Base-by-base conservation (phyloP, 2,888 invertebrate species). In the Neuroscelio doddi region DNA sequence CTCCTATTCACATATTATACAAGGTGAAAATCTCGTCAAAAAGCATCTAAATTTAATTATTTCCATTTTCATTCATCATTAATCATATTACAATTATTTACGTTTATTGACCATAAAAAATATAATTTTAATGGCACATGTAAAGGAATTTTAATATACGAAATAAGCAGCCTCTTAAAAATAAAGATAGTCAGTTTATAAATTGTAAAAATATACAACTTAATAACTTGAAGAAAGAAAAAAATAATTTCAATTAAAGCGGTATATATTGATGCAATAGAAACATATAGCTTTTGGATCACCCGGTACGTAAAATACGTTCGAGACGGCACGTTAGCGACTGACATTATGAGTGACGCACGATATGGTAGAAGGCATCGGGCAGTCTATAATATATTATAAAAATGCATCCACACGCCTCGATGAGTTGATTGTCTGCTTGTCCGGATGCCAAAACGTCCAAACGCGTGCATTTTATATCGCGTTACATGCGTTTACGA, bases 361-460 rank as follows among this genome's bases (percentile, higher is more conserved):
- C 76, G 80, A 80, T 77, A 78, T 76, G 78, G 76, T 79, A 79
- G 77, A 79, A 80, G 80, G 81, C 78, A 81, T 80, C 76, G 80
- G 80, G 75, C 82, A 81, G 83, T 83, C 82, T 83, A 84, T 84
- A 84, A 84, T 82, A 82, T 82, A 83, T 83, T 82, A 83, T 81
- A 84, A 84, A 84, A 84, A 84, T 84, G 83, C 83, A 83, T 81
- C 83, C 79, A 73, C 83, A 83, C 82, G 83, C 80, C 84, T 84
- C 83, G 84, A 84, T 84, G 83, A 82, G 83, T 83, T 84, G 84
- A 84, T 84, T 83, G 84, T 83, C 84, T 83, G 83, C 84, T 83
- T 83, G 84, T 83, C 82, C 80, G 80, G 77, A 83, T 83, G 84
- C 83, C 83, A 84, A 83, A 84, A 84, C 81, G 83, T 84, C 82